Percentiles rank a stretch among this genome's conserved stretches.
Evolutionary conservation across 2,797 vertebrate genomes (phyloP).

Genomic region (Mormyrus proboscirostris): DNA sequence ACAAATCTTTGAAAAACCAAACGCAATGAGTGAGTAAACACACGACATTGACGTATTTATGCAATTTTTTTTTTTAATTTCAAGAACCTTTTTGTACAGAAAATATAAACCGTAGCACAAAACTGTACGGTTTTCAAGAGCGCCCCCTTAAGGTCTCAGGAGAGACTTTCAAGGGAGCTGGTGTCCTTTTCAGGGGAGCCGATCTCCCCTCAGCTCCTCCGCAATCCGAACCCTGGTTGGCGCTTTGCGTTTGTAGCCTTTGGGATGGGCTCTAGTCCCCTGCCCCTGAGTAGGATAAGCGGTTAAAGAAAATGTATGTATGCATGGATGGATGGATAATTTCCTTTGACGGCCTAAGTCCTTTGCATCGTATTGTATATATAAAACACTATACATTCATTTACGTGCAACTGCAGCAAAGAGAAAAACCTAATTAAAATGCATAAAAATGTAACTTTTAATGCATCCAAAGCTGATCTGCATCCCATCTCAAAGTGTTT

Average conservation of each 20-base stretch:
- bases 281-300: not conserved
- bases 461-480: not conserved
- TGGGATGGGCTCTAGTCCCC: not conserved
- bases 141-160: too few relatives aligned
- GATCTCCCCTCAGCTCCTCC: too few relatives aligned
- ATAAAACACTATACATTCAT: not conserved
- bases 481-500: conserved; percentile 12
- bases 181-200: too few relatives aligned
- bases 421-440: not conserved
- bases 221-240: not conserved
- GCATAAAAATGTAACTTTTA: conserved; percentile 8
- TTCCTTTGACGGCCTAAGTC: not conserved
- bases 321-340: not conserved
- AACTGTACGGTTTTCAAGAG: too few relatives aligned
- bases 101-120: too few relatives aligned
- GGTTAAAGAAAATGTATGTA: not conserved
- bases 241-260: not conserved
- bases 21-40: too few relatives aligned
- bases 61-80: too few relatives aligned
- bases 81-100: too few relatives aligned
- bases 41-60: too few relatives aligned
- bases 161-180: too few relatives aligned
- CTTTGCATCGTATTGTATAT: not conserved
- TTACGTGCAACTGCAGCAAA: not conserved
- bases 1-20: too few relatives aligned